These are phyloP conservation scores for Cygnus olor DNA, from an alignment of 2,797 vertebrate genomes.

Conservation along the genomic window DNA sequence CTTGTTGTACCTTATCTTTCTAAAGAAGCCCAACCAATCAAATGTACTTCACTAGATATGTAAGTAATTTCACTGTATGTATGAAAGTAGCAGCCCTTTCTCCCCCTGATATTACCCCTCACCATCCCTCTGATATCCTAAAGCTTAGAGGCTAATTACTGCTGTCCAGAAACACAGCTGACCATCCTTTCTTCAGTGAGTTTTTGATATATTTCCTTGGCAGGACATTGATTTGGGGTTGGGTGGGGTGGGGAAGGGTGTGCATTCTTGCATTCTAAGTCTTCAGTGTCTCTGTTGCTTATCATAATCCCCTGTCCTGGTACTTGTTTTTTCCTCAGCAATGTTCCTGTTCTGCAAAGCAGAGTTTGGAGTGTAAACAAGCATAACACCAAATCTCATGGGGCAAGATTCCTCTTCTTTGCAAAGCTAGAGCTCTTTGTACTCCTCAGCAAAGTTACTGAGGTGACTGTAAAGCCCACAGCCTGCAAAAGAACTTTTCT, in stretches of 20 bases:
- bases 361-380: neutral
- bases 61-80: neutral
- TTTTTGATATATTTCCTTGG: neutral
- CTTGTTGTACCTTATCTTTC: neutral
- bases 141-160: neutral
- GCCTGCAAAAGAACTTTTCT: neutral
- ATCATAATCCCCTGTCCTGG: neutral
- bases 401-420: neutral
- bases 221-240: neutral
- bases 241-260: no score
- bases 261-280: neutral
- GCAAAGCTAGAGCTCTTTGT: neutral
- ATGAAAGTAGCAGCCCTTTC: neutral
- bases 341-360: neutral
- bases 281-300: neutral
- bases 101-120: neutral
- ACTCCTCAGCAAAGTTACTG: neutral
- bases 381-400: neutral
- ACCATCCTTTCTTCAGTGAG: neutral
- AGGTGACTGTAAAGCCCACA: neutral
- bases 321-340: neutral
- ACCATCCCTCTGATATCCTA: neutral
- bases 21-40: neutral
- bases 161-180: neutral
- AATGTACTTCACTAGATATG: neutral